Conservation (phyloP, 2,113 vertebrate species). For the Poeciliopsis prolifica region DNA sequence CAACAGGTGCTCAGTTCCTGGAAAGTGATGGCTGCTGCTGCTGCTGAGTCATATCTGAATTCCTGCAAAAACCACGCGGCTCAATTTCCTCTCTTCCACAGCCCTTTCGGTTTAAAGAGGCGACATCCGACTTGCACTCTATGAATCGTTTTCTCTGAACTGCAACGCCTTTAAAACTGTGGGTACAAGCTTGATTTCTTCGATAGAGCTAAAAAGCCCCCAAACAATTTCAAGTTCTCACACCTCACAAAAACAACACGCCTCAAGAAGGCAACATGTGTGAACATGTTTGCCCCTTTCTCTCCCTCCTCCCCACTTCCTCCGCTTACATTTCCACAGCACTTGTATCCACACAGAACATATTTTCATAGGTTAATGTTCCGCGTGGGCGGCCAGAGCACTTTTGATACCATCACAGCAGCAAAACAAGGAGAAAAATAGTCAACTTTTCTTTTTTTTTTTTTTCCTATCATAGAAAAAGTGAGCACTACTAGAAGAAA, state of each 20-base stretch:
- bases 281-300: background rate
- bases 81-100: conserved; percentile 28
- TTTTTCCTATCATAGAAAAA: conserved; percentile 36
- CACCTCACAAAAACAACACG: background rate
- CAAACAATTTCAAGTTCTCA: background rate
- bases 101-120: conserved; percentile 16
- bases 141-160: conserved; percentile 17
- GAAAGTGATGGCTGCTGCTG: conserved; percentile 55
- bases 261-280: background rate
- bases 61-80: conserved; percentile 50
- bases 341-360: conserved; percentile 13
- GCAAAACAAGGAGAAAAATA: conserved; percentile 14
- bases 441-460: conserved; percentile 2
- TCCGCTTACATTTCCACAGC: background rate
- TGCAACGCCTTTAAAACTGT: background rate
- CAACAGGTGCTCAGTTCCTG: conserved; percentile 72
- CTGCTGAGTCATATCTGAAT: conserved; percentile 68
- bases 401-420: conserved; percentile 4
- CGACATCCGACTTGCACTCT: conserved; percentile 25
- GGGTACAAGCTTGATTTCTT: background rate
- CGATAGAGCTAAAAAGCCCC: background rate
- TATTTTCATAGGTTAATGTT: conserved; percentile 43
- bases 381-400: conserved; percentile 41
- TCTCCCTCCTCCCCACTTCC: background rate
- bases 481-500: conserved; percentile 2